Conservation (phyloP, 2,888 invertebrate genomes). For the Dynastes maya region DNA sequence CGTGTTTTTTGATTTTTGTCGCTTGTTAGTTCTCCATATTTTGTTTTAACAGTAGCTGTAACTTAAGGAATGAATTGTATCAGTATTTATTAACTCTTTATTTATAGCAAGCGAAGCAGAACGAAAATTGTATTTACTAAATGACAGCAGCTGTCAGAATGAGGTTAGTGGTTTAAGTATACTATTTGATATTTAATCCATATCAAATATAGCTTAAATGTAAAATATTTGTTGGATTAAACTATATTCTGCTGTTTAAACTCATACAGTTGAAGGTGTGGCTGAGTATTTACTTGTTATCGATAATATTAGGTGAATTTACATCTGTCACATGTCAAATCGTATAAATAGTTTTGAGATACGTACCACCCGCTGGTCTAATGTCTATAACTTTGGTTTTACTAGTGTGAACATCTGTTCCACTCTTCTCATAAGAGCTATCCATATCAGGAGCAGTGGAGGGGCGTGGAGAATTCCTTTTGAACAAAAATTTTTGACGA, state of each 20-base stretch:
- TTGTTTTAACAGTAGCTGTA: conserved; percentile 14
- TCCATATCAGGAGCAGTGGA: conserved; percentile 16
- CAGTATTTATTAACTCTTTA: too few species aligned
- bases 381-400: conserved; percentile 12
- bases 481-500: conserved; percentile 28
- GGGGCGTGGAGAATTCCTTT: neutral
- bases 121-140: too few species aligned
- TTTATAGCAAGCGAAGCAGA: too few species aligned
- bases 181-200: neutral
- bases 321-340: conserved; percentile 19
- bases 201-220: too few species aligned
- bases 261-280: too few species aligned
- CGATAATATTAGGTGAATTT: neutral
- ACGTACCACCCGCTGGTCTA: conserved; percentile 8
- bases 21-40: conserved; percentile 28
- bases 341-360: neutral
- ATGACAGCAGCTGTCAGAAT: neutral
- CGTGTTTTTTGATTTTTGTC: conserved; percentile 16
- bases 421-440: conserved; percentile 5
- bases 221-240: too few species aligned
- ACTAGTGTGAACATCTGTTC: conserved; percentile 4
- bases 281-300: neutral
- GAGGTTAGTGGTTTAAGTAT: neutral
- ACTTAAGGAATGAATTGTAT: neutral
- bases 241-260: too few species aligned